Conservation (phyloP, 2,113 vertebrate genomes). For the Xiphophorus maculatus region DNA sequence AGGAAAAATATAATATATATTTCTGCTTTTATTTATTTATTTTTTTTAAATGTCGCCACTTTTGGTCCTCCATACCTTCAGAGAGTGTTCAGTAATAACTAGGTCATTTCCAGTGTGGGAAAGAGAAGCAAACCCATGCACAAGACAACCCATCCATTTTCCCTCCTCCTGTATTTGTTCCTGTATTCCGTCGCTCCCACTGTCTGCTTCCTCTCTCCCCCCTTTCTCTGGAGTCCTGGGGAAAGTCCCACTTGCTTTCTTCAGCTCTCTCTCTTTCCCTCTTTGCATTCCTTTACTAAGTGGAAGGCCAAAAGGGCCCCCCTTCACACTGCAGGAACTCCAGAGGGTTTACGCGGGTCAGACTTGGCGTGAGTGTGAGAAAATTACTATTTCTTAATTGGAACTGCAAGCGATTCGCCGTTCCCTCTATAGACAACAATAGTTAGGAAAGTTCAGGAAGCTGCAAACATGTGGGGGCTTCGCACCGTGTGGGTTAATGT, state of each 20-base stretch:
- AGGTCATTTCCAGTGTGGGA: constrained; percentile 78
- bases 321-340: constrained; percentile 53
- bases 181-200: constrained; percentile 73
- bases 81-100: constrained; percentile 51
- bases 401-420: constrained; percentile 49
- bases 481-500: constrained; percentile 13
- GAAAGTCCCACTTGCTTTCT: constrained; percentile 70
- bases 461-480: constrained; percentile 48
- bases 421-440: constrained; percentile 62
- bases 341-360: constrained; percentile 35
- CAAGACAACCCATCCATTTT: constrained; percentile 73
- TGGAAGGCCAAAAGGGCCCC: constrained; percentile 33
- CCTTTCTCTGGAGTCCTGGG: constrained; percentile 69
- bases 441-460: constrained; percentile 69
- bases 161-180: constrained; percentile 77
- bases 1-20: no score
- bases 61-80: background rate
- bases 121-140: constrained; percentile 55
- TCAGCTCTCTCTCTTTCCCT: constrained; percentile 22
- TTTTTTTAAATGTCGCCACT: no score
- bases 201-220: constrained; percentile 77
- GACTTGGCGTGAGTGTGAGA: constrained; percentile 40
- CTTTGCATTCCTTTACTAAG: constrained; percentile 56
- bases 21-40: no score
- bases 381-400: constrained; percentile 61